These are phyloP conservation scores for Atherinosoma microstoma DNA, from an alignment of 2,797 vertebrate species.

Conservation along the genomic window DNA sequence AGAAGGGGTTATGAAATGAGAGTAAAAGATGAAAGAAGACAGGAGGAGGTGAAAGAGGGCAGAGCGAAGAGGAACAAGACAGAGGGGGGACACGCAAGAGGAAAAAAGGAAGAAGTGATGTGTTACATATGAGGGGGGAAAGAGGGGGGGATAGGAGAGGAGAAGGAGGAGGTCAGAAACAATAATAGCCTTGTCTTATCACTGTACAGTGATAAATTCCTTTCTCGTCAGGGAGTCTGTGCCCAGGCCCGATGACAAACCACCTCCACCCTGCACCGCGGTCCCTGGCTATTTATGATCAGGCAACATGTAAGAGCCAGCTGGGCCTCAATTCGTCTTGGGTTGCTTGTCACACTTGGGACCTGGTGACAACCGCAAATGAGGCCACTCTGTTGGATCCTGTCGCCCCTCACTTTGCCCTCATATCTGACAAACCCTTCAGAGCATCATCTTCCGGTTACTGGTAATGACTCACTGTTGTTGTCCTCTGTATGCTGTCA, in stretches of 20 bases:
- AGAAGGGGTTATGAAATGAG: constrained; percentile 16
- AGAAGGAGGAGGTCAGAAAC: constrained; percentile 65
- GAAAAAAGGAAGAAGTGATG: constrained; percentile 50
- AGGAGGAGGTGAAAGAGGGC: constrained; percentile 31
- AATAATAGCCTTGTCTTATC: constrained; percentile 82
- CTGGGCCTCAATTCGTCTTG: constrained; percentile 56
- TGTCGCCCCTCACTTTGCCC: constrained; percentile 7
- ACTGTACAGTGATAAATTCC: constrained; percentile 76
- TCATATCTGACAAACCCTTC: constrained; percentile 26
- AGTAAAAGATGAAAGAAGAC: constrained; percentile 49
- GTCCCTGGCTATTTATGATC: constrained; percentile 68
- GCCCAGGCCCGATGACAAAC: constrained; percentile 71
- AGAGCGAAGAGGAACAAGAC: constrained; percentile 23
- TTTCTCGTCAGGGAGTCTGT: constrained; percentile 55
- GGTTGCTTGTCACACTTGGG: constrained; percentile 44
- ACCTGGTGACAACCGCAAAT: constrained; percentile 55
- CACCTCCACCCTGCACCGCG: constrained; percentile 58
- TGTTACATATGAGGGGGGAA: constrained; percentile 37
- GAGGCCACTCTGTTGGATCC: constrained; percentile 46
- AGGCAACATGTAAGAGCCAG: constrained; percentile 43
- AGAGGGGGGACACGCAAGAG: constrained; percentile 10
- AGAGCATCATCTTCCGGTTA: constrained; percentile 36
- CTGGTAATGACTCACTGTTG: constrained; percentile 12
- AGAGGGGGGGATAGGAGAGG: constrained; percentile 27
- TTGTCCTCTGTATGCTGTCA: background rate